Conservation (phyloP, 2,888 invertebrate species). For the Orchesellides sinensis region DNA sequence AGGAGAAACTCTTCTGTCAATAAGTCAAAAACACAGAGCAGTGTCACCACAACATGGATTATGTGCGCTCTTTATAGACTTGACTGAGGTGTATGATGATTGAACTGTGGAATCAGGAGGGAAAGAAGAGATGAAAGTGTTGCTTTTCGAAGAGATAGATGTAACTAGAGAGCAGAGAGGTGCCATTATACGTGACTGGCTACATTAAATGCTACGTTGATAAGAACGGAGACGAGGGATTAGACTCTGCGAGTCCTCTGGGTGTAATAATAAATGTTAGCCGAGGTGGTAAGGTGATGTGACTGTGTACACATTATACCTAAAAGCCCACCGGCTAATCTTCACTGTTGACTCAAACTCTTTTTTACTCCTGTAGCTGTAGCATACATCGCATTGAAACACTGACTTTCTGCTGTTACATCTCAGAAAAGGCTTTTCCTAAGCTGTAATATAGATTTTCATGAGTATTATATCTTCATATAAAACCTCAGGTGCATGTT, state of each 20-base stretch:
- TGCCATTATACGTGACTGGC: slow-evolving; percentile 25
- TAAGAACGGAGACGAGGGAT: slow-evolving; percentile 36
- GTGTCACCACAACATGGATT: slow-evolving; percentile 24
- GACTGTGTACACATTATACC: slow-evolving; percentile 25
- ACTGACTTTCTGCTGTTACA: too few species aligned
- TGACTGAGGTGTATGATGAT: too few species aligned
- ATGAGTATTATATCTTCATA: neutral
- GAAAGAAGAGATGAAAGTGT: slow-evolving; percentile 9
- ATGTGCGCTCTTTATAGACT: slow-evolving; percentile 20
- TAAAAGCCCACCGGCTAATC: slow-evolving; percentile 54
- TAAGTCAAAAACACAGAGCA: slow-evolving; percentile 12
- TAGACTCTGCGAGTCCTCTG: slow-evolving; percentile 28
- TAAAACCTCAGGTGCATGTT: slow-evolving; percentile 14
- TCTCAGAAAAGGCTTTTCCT: too few species aligned
- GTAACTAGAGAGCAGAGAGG: slow-evolving; percentile 16
- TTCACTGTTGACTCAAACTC: slow-evolving; percentile 21
- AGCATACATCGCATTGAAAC: neutral
- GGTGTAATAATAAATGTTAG: slow-evolving; percentile 43
- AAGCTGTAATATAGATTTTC: too few species aligned
- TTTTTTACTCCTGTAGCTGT: neutral
- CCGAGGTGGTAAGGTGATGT: slow-evolving; percentile 28
- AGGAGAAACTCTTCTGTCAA: neutral
- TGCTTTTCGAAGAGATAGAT: slow-evolving; percentile 19
- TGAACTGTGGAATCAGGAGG: too few species aligned
- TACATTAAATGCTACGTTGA: slow-evolving; percentile 32